Percentiles rank a stretch among this genome's conserved stretches.
Evolutionary conservation across 2,113 vertebrate species (phyloP).

Genomic region (Scomber japonicus): DNA sequence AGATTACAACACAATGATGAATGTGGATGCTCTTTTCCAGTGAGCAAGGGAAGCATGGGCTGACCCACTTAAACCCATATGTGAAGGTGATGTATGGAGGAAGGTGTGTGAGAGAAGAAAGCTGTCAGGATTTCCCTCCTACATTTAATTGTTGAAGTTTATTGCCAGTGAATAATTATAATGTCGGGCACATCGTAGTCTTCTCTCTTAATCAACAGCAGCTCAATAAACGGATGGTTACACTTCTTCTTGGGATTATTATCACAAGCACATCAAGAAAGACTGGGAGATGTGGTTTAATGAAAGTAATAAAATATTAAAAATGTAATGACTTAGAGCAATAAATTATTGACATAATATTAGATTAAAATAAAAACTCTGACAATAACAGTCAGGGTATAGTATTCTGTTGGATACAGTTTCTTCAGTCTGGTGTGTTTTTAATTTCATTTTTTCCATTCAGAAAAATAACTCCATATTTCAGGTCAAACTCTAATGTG

Average conservation of each 20-base stretch:
- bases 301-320: constrained; percentile 52
- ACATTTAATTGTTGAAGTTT: constrained; percentile 54
- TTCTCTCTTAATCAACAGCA: constrained; percentile 48
- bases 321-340: constrained; percentile 44
- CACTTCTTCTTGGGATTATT: background rate
- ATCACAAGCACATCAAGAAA: constrained; percentile 3
- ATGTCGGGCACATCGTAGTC: constrained; percentile 10
- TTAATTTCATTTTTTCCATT: constrained; percentile 57
- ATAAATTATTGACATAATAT: constrained; percentile 61
- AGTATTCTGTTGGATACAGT: constrained; percentile 12
- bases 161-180: constrained; percentile 56
- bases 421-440: background rate
- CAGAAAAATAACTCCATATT: constrained; percentile 33
- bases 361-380: constrained; percentile 3
- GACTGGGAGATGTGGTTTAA: constrained; percentile 31
- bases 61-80: constrained; percentile 79
- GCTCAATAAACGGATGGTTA: constrained; percentile 23
- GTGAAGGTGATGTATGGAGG: constrained; percentile 79
- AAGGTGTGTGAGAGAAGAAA: constrained; percentile 37
- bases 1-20: constrained; percentile 76
- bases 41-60: constrained; percentile 57
- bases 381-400: background rate
- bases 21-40: constrained; percentile 75
- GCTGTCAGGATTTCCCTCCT: constrained; percentile 25
- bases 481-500: constrained; percentile 66